Evolutionary conservation across 2,113 vertebrate genomes (phyloP).

Genomic region (Recurvirostra avosetta): DNA sequence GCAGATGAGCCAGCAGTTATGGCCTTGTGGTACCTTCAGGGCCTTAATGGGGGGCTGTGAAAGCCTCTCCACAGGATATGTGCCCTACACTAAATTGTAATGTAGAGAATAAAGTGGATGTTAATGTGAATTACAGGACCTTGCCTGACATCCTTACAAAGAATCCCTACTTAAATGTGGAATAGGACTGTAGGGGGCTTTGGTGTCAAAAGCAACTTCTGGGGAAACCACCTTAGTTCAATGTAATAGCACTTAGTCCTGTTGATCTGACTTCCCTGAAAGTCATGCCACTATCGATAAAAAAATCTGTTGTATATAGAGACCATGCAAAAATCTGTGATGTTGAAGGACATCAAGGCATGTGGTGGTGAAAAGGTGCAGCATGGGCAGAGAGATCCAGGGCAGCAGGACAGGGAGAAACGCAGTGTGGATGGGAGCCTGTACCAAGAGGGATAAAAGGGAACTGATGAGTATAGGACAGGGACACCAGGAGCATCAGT

Average conservation of each 20-base stretch:
- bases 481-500: background rate
- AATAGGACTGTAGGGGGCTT: background rate
- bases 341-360: background rate
- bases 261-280: background rate
- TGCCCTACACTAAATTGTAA: background rate
- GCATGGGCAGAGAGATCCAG: background rate
- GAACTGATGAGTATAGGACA: background rate
- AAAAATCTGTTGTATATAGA: background rate
- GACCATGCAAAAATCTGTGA: background rate
- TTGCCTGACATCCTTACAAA: background rate
- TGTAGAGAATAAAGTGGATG: background rate
- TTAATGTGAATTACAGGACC: background rate
- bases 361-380: background rate
- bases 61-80: background rate
- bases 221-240: background rate
- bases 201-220: background rate
- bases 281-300: background rate
- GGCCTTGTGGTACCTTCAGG: background rate
- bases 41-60: background rate
- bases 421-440: fast-evolving
- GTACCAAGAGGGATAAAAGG: fast-evolving
- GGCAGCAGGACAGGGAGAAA: background rate
- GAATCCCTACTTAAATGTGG: background rate
- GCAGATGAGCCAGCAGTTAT: background rate
- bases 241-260: background rate